Evolutionary conservation across 2,113 vertebrate species (phyloP).

Genomic region (Poeciliopsis occidentalis): DNA sequence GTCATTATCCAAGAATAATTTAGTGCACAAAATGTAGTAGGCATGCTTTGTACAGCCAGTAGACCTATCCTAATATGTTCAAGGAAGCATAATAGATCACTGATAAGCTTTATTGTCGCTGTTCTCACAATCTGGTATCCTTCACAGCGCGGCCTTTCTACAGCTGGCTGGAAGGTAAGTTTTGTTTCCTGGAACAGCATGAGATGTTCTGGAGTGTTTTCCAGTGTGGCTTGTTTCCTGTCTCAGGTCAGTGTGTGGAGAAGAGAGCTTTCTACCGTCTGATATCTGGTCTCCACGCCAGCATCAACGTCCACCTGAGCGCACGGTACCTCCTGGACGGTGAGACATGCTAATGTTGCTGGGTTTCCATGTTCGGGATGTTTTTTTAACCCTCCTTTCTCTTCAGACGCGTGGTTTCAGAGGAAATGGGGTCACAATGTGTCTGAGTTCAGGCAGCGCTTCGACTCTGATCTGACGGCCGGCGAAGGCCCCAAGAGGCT

Average conservation of each 20-base stretch:
- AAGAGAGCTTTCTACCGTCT: slow-evolving; percentile 93
- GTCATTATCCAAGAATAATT: too few species aligned
- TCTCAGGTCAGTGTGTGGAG: slow-evolving; percentile 90
- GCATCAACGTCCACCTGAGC: slow-evolving; percentile 93
- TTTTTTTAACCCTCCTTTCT: neutral
- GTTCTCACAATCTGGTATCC: neutral
- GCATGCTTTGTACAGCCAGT: too few species aligned
- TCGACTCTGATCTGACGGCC: slow-evolving; percentile 86
- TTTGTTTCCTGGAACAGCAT: slow-evolving; percentile 6
- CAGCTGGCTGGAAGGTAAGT: slow-evolving; percentile 91
- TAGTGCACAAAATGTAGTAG: too few species aligned
- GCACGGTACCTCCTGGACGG: slow-evolving; percentile 91
- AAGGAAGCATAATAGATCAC: too few species aligned
- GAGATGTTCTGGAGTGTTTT: neutral
- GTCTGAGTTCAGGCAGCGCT: slow-evolving; percentile 89
- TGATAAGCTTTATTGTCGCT: neutral
- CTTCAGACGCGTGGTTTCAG: slow-evolving; percentile 87
- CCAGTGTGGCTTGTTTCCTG: neutral
- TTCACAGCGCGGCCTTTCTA: slow-evolving; percentile 86
- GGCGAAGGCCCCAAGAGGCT: slow-evolving; percentile 91
- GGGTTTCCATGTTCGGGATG: neutral
- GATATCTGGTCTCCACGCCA: slow-evolving; percentile 91
- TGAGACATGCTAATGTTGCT: slow-evolving; percentile 56
- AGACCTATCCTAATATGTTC: too few species aligned
- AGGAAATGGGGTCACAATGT: slow-evolving; percentile 91